Evolutionary conservation across 2,888 invertebrate species (phyloP).

Genomic region (Caenorhabditis sinica): DNA sequence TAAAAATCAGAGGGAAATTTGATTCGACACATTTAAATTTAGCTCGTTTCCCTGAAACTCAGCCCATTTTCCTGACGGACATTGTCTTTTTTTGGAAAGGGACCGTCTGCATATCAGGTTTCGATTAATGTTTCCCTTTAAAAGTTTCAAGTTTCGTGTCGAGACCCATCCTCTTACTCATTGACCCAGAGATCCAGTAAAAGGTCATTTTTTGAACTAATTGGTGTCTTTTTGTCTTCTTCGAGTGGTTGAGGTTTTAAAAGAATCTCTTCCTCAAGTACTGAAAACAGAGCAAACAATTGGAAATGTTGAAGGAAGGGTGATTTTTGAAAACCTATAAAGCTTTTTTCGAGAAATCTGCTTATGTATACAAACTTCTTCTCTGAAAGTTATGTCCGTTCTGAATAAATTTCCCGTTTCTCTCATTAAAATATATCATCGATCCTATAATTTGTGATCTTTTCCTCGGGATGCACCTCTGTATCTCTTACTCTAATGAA

Average conservation of each 20-base stretch:
- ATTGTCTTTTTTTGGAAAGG: constrained; percentile 14
- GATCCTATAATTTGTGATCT: constrained; percentile 25
- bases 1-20: constrained; percentile 22
- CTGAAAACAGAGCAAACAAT: constrained; percentile 18
- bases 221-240: not conserved
- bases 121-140: constrained; percentile 36
- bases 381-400: constrained; percentile 2
- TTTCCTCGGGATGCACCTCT: not conserved
- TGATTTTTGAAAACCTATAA: not conserved
- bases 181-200: not conserved
- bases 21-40: constrained; percentile 33
- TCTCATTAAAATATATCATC: not conserved
- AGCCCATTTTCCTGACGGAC: constrained; percentile 9
- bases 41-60: constrained; percentile 10
- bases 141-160: constrained; percentile 48
- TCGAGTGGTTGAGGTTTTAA: constrained; percentile 8
- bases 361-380: not conserved
- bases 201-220: constrained; percentile 33
- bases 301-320: not conserved
- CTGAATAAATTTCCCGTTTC: constrained; percentile 6
- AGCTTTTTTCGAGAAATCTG: constrained; percentile 9
- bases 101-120: constrained; percentile 35
- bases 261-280: constrained; percentile 10
- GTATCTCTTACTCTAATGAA: not conserved
- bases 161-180: constrained; percentile 24